Percentiles rank a stretch among this genome's conserved stretches.
Conservation (phyloP, 2,797 vertebrate genomes). For the Antennarius maculatus region DNA sequence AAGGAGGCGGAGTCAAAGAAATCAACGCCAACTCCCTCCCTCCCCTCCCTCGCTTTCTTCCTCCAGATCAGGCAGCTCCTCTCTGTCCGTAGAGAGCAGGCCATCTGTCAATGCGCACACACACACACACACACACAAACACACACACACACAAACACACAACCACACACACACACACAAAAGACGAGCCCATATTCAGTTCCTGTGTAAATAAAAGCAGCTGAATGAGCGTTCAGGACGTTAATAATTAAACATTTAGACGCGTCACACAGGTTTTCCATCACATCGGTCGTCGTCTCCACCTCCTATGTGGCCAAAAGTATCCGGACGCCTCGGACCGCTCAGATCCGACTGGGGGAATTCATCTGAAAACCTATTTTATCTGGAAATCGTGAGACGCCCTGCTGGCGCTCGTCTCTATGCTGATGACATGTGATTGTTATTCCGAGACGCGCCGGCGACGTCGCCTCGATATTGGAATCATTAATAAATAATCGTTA, state of each 20-base stretch:
- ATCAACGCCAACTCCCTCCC: conserved; percentile 39
- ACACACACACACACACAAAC: conserved; percentile 8
- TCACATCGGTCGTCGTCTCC: no score
- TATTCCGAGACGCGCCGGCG: conserved; percentile 21
- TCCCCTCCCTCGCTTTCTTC: conserved; percentile 16
- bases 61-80: conserved; percentile 57
- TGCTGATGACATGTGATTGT: no score
- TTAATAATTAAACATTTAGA: conserved; percentile 1
- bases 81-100: conserved; percentile 60
- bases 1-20: conserved; percentile 30
- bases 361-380: no score
- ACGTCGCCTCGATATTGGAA: conserved; percentile 17
- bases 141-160: conserved; percentile 24
- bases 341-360: no score
- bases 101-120: conserved; percentile 76
- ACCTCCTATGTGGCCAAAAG: no score
- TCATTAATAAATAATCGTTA: conserved; percentile 48
- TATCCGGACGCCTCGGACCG: no score
- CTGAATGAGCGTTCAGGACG: conserved; percentile 17
- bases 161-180: conserved; percentile 40
- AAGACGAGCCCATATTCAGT: conserved; percentile 24
- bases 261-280: no score
- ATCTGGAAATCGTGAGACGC: no score
- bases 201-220: conserved; percentile 16
- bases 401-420: no score